phyloP scores from a whole-genome alignment of 2,888 invertebrate genomes.

The Folsomia manolachei region DNA sequence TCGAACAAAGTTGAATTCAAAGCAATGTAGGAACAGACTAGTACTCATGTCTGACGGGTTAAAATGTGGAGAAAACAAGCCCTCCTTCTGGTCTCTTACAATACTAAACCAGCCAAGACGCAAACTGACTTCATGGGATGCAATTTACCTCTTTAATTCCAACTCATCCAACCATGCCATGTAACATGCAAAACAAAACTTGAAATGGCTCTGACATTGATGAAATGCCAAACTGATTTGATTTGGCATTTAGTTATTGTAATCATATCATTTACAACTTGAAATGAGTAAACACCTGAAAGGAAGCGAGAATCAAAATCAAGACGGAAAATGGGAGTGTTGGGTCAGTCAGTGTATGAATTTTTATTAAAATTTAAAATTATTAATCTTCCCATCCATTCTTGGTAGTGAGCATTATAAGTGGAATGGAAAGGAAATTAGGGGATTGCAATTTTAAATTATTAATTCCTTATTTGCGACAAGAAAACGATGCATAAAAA shows the following conservation, averaged over 20 bases:
- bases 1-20: too few species aligned
- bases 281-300: neutral
- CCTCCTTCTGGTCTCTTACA: too few species aligned
- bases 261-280: neutral
- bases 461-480: neutral
- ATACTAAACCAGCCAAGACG: too few species aligned
- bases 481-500: neutral
- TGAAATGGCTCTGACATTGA: constrained; percentile 8
- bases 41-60: constrained; percentile 1
- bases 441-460: too few species aligned
- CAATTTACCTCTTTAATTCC: too few species aligned
- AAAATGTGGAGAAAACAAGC: neutral
- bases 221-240: constrained; percentile 10
- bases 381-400: too few species aligned
- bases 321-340: neutral
- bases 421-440: too few species aligned
- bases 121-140: too few species aligned
- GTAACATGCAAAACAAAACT: neutral
- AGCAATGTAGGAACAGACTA: too few species aligned
- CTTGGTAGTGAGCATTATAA: too few species aligned
- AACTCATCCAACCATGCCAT: neutral
- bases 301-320: neutral
- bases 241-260: neutral
- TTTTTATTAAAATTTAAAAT: neutral
- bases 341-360: too few species aligned